Evolutionary conservation across 2,113 vertebrate genomes (phyloP).

Genomic region (Eublepharis macularius): DNA sequence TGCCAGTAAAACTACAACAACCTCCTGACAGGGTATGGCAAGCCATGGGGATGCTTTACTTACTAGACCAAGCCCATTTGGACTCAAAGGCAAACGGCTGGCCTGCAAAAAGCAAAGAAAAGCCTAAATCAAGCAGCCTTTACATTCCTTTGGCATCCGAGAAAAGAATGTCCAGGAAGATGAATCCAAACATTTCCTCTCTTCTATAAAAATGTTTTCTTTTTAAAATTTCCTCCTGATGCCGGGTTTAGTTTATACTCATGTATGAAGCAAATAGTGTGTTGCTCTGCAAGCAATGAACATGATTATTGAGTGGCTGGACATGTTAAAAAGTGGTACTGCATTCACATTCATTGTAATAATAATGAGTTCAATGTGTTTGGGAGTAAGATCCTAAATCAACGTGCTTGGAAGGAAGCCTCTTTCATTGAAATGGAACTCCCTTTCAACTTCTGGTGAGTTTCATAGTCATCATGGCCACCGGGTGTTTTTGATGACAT

Average conservation of each 20-base stretch:
- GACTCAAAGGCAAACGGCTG: neutral
- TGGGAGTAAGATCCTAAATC: neutral
- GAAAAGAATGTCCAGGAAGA: neutral
- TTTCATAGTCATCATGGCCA: neutral
- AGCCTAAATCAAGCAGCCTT: constrained; percentile 8
- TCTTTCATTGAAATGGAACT: neutral
- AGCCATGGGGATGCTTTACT: constrained; percentile 54
- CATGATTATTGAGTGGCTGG: neutral
- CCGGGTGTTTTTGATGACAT: neutral
- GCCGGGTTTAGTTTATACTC: neutral
- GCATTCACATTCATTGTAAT: neutral
- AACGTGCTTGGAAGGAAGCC: neutral
- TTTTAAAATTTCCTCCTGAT: neutral
- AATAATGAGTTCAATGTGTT: neutral
- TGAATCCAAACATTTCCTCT: neutral
- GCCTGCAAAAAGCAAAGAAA: neutral
- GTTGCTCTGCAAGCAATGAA: neutral
- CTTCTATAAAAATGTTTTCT: neutral
- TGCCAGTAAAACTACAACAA: constrained; percentile 33
- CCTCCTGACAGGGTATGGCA: constrained; percentile 45
- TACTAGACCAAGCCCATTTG: constrained; percentile 45
- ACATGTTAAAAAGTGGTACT: neutral
- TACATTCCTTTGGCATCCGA: neutral
- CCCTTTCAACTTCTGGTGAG: neutral
- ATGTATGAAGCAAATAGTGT: neutral